Evolutionary conservation across 2,888 invertebrate species (phyloP).

Genomic region (Drosophila nigricruria): DNA sequence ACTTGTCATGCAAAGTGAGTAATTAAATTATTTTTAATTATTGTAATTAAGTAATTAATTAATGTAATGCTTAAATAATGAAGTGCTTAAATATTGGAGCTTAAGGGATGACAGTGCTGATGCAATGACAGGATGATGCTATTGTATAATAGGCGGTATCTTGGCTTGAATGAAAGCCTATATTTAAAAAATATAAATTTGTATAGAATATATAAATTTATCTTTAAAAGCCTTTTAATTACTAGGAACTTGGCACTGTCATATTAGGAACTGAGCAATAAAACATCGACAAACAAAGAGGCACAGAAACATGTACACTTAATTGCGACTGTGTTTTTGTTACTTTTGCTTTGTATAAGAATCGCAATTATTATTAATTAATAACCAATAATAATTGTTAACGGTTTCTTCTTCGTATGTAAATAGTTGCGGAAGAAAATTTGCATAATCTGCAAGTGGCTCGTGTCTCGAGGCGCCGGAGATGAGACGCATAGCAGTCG

Average conservation of each 20-base stretch:
- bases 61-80: background rate
- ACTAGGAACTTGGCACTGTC: slow-evolving; percentile 5
- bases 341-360: slow-evolving; percentile 6
- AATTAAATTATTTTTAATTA: slow-evolving; percentile 5
- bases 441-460: slow-evolving; percentile 66
- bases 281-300: slow-evolving; percentile 3
- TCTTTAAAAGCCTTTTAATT: background rate
- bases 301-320: slow-evolving; percentile 27
- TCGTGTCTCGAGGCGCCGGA: slow-evolving; percentile 29
- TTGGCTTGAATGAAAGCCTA: background rate
- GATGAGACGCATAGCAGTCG: slow-evolving; percentile 7
- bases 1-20: slow-evolving; percentile 2
- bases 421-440: slow-evolving; percentile 79
- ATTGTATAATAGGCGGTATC: background rate
- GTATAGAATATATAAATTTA: background rate
- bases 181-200: background rate
- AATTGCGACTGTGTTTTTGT: slow-evolving; percentile 35
- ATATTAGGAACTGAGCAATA: slow-evolving; percentile 1
- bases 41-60: slow-evolving; percentile 6
- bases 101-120: background rate
- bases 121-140: too few relatives aligned
- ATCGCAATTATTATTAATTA: slow-evolving; percentile 41
- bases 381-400: slow-evolving; percentile 68
- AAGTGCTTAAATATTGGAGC: background rate
- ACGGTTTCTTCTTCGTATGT: slow-evolving; percentile 67